Evolutionary conservation across 2,888 invertebrate species (phyloP).

Genomic region (Dusona sp.): DNA sequence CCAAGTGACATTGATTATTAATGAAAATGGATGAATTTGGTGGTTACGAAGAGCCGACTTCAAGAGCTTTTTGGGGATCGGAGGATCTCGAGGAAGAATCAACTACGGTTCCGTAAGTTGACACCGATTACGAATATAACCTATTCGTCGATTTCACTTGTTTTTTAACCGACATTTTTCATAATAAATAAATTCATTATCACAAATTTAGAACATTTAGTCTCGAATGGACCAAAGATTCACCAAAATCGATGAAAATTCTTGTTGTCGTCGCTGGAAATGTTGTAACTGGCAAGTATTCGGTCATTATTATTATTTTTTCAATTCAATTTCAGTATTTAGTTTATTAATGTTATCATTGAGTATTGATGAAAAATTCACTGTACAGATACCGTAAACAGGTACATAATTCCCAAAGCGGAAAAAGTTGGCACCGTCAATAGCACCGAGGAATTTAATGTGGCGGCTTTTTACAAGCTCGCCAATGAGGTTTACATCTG

Average conservation of each 20-base stretch:
- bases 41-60: slow-evolving; percentile 80
- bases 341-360: slow-evolving; percentile 23
- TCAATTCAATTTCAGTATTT: background rate
- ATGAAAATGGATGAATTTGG: slow-evolving; percentile 76
- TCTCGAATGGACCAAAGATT: slow-evolving; percentile 76
- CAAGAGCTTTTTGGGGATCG: slow-evolving; percentile 82
- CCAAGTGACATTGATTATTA: slow-evolving; percentile 68
- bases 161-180: background rate
- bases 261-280: slow-evolving; percentile 79
- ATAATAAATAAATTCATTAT: slow-evolving; percentile 34
- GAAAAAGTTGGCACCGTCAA: slow-evolving; percentile 76
- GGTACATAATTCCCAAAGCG: slow-evolving; percentile 71
- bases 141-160: slow-evolving; percentile 26
- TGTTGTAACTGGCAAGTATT: slow-evolving; percentile 76
- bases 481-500: slow-evolving; percentile 75
- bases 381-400: slow-evolving; percentile 74
- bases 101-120: slow-evolving; percentile 45
- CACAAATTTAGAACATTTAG: slow-evolving; percentile 74
- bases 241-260: slow-evolving; percentile 75
- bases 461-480: slow-evolving; percentile 76
- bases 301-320: background rate
- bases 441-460: slow-evolving; percentile 71
- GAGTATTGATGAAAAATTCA: background rate
- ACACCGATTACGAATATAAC: slow-evolving; percentile 57
- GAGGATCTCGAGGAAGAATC: slow-evolving; percentile 78